phyloP scores from a whole-genome alignment of 2,797 vertebrate species.

The Triplophysa yarkandensis region DNA sequence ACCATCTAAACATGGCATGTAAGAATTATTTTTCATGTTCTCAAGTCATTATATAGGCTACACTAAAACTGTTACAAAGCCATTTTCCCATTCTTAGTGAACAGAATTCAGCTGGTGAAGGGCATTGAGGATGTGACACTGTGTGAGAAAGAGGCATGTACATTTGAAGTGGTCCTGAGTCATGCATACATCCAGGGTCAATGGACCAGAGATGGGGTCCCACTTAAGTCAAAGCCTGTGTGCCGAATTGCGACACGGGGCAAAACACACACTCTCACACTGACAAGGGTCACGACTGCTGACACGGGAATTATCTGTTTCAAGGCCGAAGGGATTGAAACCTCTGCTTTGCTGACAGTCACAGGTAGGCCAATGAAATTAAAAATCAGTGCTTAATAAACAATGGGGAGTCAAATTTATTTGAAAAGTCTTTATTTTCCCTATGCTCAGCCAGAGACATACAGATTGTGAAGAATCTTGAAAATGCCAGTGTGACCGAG shows the following conservation, averaged over 20 bases:
- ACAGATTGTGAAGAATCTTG: slow-evolving; percentile 81
- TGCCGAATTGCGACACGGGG: slow-evolving; percentile 76
- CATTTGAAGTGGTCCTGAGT: slow-evolving; percentile 86
- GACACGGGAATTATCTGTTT: slow-evolving; percentile 86
- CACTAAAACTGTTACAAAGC: background rate
- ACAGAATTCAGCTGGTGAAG: slow-evolving; percentile 84
- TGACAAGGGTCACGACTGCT: slow-evolving; percentile 76
- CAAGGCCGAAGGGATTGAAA: slow-evolving; percentile 80
- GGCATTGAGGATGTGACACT: slow-evolving; percentile 80
- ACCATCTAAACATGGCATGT: slow-evolving; percentile 40
- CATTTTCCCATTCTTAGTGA: slow-evolving; percentile 71
- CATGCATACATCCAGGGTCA: slow-evolving; percentile 82
- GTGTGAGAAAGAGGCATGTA: slow-evolving; percentile 80
- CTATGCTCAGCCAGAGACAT: slow-evolving; percentile 86
- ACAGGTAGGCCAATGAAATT: slow-evolving; percentile 75
- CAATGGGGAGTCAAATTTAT: too few species aligned
- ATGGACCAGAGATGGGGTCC: slow-evolving; percentile 84
- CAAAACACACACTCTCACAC: slow-evolving; percentile 80
- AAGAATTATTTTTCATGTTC: slow-evolving; percentile 25
- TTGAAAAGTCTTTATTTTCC: background rate
- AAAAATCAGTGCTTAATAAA: background rate
- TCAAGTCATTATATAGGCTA: background rate
- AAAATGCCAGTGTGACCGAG: slow-evolving; percentile 85
- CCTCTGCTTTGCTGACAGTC: slow-evolving; percentile 81
- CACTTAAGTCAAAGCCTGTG: slow-evolving; percentile 80